These are phyloP conservation scores for Geopemphigus sp. DNA, from an alignment of 1,140 invertebrate genomes.

Conservation along the genomic window DNA sequence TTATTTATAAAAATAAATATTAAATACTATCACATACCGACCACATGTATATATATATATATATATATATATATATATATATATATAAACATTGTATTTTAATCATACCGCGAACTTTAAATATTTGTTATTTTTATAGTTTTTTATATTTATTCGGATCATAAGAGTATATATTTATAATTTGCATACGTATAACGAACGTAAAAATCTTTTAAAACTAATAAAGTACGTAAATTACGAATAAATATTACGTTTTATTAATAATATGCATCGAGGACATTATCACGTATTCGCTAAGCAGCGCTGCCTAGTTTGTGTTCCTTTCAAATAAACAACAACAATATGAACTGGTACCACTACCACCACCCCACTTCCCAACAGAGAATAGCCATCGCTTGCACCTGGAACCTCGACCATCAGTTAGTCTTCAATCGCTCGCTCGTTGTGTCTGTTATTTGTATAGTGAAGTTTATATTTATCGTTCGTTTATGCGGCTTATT, in stretches of 20 bases:
- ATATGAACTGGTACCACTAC: conserved; percentile 43
- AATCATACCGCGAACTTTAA: background rate
- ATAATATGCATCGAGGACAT: conserved; percentile 45
- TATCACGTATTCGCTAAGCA: conserved; percentile 40
- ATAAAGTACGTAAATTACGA: background rate
- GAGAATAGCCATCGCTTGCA: background rate
- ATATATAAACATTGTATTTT: background rate
- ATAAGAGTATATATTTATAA: background rate
- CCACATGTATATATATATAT: too few relatives aligned
- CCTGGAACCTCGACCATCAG: conserved; percentile 42
- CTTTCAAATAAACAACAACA: conserved; percentile 25
- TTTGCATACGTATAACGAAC: background rate
- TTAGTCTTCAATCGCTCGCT: conserved; percentile 19
- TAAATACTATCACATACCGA: too few relatives aligned
- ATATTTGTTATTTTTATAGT: background rate
- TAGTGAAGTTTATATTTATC: background rate
- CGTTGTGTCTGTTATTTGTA: conserved; percentile 3
- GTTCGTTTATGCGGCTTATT: background rate
- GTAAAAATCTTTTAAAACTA: background rate
- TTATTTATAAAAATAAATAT: too few relatives aligned
- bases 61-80: too few relatives aligned
- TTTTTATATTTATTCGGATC: too few relatives aligned
- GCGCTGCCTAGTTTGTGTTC: conserved; percentile 33
- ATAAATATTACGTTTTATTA: conserved; percentile 2
- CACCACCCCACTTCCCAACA: background rate